phyloP scores from a whole-genome alignment of 2,888 invertebrate genomes.

The Corbicula japonica region DNA sequence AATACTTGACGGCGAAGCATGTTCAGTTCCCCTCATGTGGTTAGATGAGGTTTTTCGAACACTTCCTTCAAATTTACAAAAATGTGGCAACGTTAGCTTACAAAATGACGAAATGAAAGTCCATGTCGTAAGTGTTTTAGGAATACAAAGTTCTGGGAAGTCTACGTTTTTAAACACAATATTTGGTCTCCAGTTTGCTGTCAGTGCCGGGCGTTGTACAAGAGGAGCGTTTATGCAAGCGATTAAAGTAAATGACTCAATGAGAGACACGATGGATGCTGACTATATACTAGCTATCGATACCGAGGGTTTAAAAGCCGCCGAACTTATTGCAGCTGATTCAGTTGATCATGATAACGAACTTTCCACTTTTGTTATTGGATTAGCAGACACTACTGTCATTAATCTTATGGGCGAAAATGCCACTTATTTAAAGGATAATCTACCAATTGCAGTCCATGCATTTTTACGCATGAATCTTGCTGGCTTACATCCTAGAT shows the following conservation, averaged over 20 bases:
- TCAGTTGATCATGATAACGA: slow-evolving; percentile 41
- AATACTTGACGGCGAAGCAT: slow-evolving; percentile 27
- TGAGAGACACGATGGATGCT: neutral
- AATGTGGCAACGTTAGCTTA: neutral
- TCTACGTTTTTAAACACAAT: slow-evolving; percentile 50
- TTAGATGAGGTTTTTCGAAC: neutral
- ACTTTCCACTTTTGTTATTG: slow-evolving; percentile 46
- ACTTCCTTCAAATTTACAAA: neutral
- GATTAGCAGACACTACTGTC: slow-evolving; percentile 33
- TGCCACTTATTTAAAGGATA: slow-evolving; percentile 34
- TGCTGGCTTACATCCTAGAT: slow-evolving; percentile 6
- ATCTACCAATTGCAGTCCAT: slow-evolving; percentile 40
- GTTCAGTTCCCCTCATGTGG: slow-evolving; percentile 15
- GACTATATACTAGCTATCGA: slow-evolving; percentile 51
- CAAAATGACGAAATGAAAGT: neutral
- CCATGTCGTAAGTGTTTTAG: slow-evolving; percentile 36
- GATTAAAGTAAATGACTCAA: slow-evolving; percentile 3
- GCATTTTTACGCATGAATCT: slow-evolving; percentile 45
- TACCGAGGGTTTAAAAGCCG: slow-evolving; percentile 52
- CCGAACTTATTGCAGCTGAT: slow-evolving; percentile 18
- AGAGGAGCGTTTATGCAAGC: slow-evolving; percentile 48
- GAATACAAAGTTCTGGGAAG: slow-evolving; percentile 58
- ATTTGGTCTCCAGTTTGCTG: slow-evolving; percentile 46
- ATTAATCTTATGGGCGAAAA: slow-evolving; percentile 49
- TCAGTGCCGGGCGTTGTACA: slow-evolving; percentile 56